Conservation (phyloP, 2,113 vertebrate genomes). For the human region GRCh38 chr2:216403001-216403500, state of each 20-base stretch:
- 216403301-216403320: background rate
- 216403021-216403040: background rate
- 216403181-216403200: background rate
- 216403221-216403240: background rate
- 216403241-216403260: background rate
- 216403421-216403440: background rate
- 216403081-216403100: background rate
- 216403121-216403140: background rate
- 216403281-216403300: background rate
- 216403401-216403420: background rate
- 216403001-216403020: background rate
- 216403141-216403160: background rate
- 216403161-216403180: slow-evolving; percentile 9
- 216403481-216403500: background rate
- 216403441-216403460: background rate
- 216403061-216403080: background rate
- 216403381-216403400: background rate
- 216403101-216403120: background rate
- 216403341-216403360: background rate
- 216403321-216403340: background rate
- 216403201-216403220: background rate
- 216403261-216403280: background rate
- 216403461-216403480: background rate
- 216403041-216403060: background rate
- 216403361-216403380: background rate